Conservation (phyloP, 2,888 invertebrate species). For the Hartigia nigra region DNA sequence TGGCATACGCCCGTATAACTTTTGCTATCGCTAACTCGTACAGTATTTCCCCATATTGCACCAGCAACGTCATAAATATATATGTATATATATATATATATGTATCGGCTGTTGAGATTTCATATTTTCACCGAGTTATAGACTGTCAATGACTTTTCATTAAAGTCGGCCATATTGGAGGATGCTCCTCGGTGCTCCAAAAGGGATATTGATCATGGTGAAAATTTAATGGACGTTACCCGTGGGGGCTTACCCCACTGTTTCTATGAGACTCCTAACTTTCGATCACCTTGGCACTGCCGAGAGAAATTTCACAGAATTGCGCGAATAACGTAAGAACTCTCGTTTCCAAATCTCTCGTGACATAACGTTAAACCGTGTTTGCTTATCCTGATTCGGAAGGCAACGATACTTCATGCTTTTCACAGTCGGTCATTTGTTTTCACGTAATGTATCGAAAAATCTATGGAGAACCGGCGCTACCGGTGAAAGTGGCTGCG, state of each 20-base stretch:
- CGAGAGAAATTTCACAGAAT: not conserved
- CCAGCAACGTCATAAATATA: not conserved
- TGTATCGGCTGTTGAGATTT: not conserved
- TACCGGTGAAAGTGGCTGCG: constrained; percentile 17
- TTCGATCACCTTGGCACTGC: constrained; percentile 7
- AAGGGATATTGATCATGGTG: not conserved
- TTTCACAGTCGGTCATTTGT: constrained; percentile 3
- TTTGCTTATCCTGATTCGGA: not conserved
- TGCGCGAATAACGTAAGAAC: not conserved
- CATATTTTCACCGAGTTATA: not conserved
- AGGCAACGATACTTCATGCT: not conserved
- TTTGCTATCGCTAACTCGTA: not conserved
- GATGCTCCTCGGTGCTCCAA: not conserved
- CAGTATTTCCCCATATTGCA: not conserved
- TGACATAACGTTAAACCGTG: not conserved
- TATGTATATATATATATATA: not conserved
- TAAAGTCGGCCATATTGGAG: not conserved
- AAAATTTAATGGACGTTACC: not conserved
- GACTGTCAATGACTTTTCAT: not conserved
- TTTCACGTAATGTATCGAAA: constrained; percentile 18
- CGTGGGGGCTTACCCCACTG: not conserved
- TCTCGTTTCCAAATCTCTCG: constrained; percentile 2
- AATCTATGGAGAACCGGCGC: constrained; percentile 2
- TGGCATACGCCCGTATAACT: constrained; percentile 1
- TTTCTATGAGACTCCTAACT: constrained; percentile 2